Percentiles rank a stretch among this genome's conserved stretches.
Conservation (phyloP, 2,888 invertebrate genomes). For the Seira musarum region DNA sequence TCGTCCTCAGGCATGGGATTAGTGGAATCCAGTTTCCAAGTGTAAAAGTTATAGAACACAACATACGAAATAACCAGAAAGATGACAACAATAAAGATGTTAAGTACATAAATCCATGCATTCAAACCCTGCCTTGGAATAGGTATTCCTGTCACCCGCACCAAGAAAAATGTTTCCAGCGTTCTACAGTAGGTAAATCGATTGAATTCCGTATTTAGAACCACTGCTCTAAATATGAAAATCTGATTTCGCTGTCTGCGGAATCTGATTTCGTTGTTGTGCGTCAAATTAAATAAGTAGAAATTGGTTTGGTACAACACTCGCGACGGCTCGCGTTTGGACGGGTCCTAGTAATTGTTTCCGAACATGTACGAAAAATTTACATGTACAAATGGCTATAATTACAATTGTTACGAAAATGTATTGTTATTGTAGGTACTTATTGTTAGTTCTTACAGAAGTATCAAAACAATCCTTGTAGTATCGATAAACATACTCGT, state of each 20-base stretch:
- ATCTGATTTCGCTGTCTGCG: conserved; percentile 63
- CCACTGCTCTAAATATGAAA: conserved; percentile 65
- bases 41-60: conserved; percentile 52
- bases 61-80: conserved; percentile 54
- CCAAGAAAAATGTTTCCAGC: conserved; percentile 66
- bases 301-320: conserved; percentile 14
- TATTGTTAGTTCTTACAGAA: conserved; percentile 22
- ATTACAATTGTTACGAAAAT: background rate
- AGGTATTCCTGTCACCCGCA: conserved; percentile 61
- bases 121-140: conserved; percentile 62
- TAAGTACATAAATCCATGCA: conserved; percentile 48
- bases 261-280: conserved; percentile 61
- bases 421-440: background rate
- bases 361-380: too few relatives aligned
- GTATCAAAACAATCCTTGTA: conserved; percentile 60
- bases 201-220: conserved; percentile 66
- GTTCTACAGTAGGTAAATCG: conserved; percentile 64
- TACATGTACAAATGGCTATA: too few relatives aligned
- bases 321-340: conserved; percentile 19
- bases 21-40: conserved; percentile 51
- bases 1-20: background rate
- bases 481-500: conserved; percentile 61
- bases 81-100: conserved; percentile 50
- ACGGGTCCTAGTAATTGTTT: background rate
- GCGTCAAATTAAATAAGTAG: conserved; percentile 59